Evolutionary conservation across 2,797 vertebrate species (phyloP).

Genomic region (Phaenicophaeus curvirostris): DNA sequence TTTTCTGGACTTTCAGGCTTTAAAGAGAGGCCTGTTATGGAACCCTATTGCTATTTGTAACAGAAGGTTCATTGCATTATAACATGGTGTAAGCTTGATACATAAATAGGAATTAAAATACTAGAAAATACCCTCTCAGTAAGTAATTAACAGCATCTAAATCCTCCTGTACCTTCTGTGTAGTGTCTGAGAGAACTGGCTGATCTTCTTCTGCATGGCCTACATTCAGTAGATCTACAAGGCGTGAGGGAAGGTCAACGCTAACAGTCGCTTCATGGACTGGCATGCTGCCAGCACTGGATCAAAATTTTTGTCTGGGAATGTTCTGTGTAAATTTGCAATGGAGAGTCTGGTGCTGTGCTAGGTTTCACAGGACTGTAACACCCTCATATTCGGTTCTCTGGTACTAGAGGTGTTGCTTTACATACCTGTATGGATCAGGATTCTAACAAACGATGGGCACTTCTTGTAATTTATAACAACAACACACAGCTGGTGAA

Average conservation of each 20-base stretch:
- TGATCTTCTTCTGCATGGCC: background rate
- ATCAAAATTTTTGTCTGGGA: fast-evolving
- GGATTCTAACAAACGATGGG: background rate
- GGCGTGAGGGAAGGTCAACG: background rate
- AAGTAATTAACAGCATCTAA: background rate
- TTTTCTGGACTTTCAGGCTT: background rate
- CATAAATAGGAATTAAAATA: background rate
- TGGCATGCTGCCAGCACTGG: background rate
- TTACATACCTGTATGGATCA: background rate
- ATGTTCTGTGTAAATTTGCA: background rate
- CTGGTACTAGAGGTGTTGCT: background rate
- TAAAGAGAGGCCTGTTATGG: background rate
- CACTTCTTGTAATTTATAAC: background rate
- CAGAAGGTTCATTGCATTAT: background rate
- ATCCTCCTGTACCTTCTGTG: background rate
- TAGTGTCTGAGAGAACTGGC: background rate
- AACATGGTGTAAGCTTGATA: fast-evolving
- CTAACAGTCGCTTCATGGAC: background rate
- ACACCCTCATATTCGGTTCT: background rate
- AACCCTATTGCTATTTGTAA: background rate
- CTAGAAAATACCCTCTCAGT: background rate
- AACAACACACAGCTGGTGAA: background rate
- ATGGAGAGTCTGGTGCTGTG: background rate
- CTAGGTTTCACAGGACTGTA: background rate
- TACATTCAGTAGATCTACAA: background rate